Base-by-base conservation (phyloP, 92 coral and sea anemone species). In the Nematostella vectensis region DNA sequence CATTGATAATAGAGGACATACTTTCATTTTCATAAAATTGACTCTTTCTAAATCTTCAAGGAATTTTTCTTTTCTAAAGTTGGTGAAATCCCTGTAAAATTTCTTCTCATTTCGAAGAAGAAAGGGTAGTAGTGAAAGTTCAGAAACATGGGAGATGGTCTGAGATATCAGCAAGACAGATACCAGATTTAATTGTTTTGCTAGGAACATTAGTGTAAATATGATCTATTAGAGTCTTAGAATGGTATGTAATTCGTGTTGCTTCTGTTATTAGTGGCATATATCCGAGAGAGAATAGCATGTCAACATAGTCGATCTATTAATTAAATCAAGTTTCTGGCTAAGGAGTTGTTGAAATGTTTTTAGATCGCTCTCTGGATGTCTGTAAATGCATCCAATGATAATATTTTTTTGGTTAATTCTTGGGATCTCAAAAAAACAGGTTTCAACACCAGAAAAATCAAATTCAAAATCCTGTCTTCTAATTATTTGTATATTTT, bases 121-220 rank as follows among this genome's bases (percentile, higher is more conserved):
- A 51, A 17, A 54, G 43, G 39, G 65, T 71, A 68, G 44, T 59
- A 31, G 76, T 30, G 40, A 72, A 54, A 25, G 79, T 72, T 43
- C 79, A 78, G 51, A 66, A 71, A 13, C 44, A 25, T 25, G 79
- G 79, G 25, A 77, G 72, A 44, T 77, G 74, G 47, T 71, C 84
- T 4, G 79, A 63, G 22, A 72, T 66, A 52, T 65, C 85, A 29
- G 71, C 80, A 38, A 79, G 47, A 55, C 76, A 79, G 26, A 73
- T 61, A 10, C 87, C 87, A 21, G 87, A 56, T 26, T 53, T 73
- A 26, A 52, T 47, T 27, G 48, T 67, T 60, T 79, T 79, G 27
- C 57, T 67, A 49, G 63, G 79, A 25, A 56, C 59, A 49, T 79
- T 79, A 28, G 73, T 66, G 58, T 73, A 61, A 21, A 79, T 67